Evolutionary conservation across 2,113 vertebrate species (phyloP).

Genomic region (Dicaeum eximium): DNA sequence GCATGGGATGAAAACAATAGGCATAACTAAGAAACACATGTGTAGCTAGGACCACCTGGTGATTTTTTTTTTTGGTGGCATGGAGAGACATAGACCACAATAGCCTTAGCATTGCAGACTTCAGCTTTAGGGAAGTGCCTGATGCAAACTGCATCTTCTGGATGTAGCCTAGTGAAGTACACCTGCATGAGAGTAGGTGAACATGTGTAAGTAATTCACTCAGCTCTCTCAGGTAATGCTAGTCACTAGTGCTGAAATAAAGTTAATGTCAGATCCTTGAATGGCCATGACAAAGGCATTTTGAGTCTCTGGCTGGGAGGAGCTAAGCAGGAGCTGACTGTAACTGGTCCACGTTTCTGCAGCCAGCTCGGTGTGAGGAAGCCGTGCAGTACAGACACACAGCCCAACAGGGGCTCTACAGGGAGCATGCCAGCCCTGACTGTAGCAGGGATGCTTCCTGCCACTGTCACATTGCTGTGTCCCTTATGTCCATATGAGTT

Average conservation of each 20-base stretch:
- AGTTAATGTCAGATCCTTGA: neutral
- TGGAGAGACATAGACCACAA: neutral
- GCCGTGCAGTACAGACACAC: neutral
- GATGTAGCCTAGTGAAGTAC: neutral
- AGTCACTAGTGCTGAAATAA: neutral
- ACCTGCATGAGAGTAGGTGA: neutral
- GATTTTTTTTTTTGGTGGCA: neutral
- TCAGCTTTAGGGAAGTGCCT: neutral
- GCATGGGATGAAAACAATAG: neutral
- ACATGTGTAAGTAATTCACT: neutral
- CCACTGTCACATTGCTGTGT: neutral
- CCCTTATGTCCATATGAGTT: rapidly evolving
- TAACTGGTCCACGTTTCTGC: neutral
- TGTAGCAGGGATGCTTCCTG: neutral
- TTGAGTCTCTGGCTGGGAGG: neutral
- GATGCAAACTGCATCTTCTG: neutral
- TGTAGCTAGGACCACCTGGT: neutral
- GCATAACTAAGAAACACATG: neutral
- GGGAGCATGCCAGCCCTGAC: rapidly evolving
- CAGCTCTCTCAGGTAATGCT: neutral
- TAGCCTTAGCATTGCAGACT: neutral
- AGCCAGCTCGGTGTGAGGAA: neutral
- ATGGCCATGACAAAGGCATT: neutral
- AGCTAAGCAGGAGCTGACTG: neutral
- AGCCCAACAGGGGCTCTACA: rapidly evolving